Percentiles rank a stretch among this genome's conserved stretches.
These are phyloP conservation scores for Pseudomugil gertrudae DNA, from an alignment of 2,797 vertebrate genomes.

Conservation along the genomic window DNA sequence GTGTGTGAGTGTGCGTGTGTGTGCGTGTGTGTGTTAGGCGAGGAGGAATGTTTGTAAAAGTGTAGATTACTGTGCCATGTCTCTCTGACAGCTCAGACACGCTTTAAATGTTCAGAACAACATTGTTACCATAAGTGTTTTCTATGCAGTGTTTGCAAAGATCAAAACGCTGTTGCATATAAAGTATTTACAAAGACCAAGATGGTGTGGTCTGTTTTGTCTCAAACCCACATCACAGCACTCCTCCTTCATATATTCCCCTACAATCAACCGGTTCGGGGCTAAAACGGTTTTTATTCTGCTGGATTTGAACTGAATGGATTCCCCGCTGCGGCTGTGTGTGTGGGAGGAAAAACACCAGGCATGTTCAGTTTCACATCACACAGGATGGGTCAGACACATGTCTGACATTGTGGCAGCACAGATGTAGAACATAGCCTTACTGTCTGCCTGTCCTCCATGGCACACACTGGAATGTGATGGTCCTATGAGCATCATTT, in stretches of 20 bases:
- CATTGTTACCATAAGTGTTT: constrained; percentile 82
- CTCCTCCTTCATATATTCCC: constrained; percentile 2
- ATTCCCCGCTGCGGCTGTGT: constrained; percentile 44
- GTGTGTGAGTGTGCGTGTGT: constrained; percentile 37
- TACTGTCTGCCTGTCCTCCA: constrained; percentile 7
- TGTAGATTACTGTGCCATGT: constrained; percentile 80
- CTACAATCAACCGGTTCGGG: constrained; percentile 7
- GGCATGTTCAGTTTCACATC: constrained; percentile 53
- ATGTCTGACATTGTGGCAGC: constrained; percentile 50
- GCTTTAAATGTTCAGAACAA: constrained; percentile 81
- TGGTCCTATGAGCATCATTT: constrained; percentile 15
- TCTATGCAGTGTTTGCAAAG: constrained; percentile 87
- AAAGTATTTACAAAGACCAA: constrained; percentile 81
- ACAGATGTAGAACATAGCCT: constrained; percentile 58
- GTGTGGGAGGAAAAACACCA: constrained; percentile 63
- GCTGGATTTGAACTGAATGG: constrained; percentile 34
- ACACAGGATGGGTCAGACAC: constrained; percentile 45
- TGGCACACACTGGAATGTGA: constrained; percentile 15
- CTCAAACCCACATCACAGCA: constrained; percentile 12
- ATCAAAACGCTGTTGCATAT: constrained; percentile 82
- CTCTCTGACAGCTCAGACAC: constrained; percentile 78
- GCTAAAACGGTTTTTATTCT: constrained; percentile 22
- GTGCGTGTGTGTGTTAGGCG: constrained; percentile 17
- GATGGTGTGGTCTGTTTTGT: constrained; percentile 61
- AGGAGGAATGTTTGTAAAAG: constrained; percentile 70